Base-by-base conservation (phyloP, 2,113 vertebrate genomes). In the Leptobrachium leishanense region DNA sequence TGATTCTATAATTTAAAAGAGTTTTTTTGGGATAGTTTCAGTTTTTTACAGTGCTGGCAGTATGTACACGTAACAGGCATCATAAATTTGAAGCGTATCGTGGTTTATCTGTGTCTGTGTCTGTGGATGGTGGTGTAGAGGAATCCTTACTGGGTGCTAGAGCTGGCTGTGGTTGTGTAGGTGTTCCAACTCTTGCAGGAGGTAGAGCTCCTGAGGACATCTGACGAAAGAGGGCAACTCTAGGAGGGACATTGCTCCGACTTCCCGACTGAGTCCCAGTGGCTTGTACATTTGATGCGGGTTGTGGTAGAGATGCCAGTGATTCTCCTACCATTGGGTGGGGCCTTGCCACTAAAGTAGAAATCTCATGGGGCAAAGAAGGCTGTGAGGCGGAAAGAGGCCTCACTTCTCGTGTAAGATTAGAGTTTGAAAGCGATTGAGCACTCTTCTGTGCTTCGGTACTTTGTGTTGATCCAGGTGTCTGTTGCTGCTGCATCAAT, bases 381-480 rank as follows among this genome's bases (percentile, higher is more conserved):
- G 98, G 97, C 93, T 99, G 98, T 20, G 98, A 99, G 84, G 98
- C 97, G 0, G 98, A 99, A n/a, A 99, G 93, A 74, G 98, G 96
- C 84, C 96, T 93, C 83, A 97, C 89, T 20, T 99, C 97, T 81
- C 95, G 90, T 81, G 91, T 95, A 91, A 99, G 90, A 86, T 88
- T 98, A 89, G 95, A 88, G 72, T 95, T 96, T 83, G 95, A 94
- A 77, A 97, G 95, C 39, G 94, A 94, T 86, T 98, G 96, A 0
- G 95, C 89, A 86, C 96, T 96, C 91, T 95, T 96, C 88, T 96
- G 95, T 77, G 94, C 82, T 31, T 99, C 97, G 0, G 88, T 94
- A 81, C 94, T 93, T 84, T 94, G 96, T 0, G 93, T 87, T 7
- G 94, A 90, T 31, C 86, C 85, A 0, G 94, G 82, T 7, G 90